phyloP scores from a whole-genome alignment of 2,113 vertebrate species.

The Trichechus manatus region DNA sequence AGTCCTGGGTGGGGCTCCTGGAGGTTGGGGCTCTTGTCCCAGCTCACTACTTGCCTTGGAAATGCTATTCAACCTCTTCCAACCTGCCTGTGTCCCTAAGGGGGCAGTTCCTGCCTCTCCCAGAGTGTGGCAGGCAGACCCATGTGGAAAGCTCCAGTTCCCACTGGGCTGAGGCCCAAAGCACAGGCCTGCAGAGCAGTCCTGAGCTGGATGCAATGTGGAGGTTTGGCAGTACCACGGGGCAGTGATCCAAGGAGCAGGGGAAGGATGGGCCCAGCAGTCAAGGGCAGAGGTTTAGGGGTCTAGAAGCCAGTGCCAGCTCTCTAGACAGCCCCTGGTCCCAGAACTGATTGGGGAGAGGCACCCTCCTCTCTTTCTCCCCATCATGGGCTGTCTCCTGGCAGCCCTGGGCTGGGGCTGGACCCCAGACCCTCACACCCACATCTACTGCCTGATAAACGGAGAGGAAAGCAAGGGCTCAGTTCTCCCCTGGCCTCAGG shows the following conservation, averaged over 20 bases:
- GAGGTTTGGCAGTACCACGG: neutral
- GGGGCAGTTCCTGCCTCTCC: accelerated
- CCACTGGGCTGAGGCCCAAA: neutral
- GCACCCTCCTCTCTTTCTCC: neutral
- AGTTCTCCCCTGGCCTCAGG: neutral
- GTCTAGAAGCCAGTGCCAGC: neutral
- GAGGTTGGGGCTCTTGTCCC: neutral
- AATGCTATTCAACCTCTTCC: neutral
- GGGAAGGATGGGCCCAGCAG: neutral
- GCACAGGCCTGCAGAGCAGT: neutral
- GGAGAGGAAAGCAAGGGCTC: neutral
- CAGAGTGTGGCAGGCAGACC: too few species aligned
- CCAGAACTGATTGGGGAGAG: neutral
- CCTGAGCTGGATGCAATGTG: neutral
- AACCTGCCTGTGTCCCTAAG: neutral
- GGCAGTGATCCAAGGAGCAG: neutral
- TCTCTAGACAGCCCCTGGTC: neutral
- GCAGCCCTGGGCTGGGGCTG: neutral
- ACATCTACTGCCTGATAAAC: neutral
- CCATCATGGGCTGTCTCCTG: neutral
- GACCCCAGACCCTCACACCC: neutral
- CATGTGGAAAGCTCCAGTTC: neutral
- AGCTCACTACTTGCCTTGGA: neutral
- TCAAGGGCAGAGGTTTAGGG: neutral
- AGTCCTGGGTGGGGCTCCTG: neutral